Conservation (phyloP, 2,797 vertebrate species). For the Anableps anableps region DNA sequence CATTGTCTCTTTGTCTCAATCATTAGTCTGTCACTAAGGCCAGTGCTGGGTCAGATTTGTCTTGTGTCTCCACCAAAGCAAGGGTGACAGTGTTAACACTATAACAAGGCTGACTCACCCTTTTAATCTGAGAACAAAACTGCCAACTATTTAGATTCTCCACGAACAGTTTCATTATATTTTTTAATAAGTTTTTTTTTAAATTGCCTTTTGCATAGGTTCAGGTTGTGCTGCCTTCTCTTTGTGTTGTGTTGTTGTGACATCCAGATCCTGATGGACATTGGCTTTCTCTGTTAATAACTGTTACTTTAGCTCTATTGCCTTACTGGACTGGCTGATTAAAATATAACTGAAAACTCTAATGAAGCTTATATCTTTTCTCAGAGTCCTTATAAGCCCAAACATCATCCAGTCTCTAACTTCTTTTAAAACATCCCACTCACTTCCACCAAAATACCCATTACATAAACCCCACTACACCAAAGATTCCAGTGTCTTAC, state of each 20-base stretch:
- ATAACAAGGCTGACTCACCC: constrained; percentile 56
- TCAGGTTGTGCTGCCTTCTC: neutral
- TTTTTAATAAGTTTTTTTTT: constrained; percentile 42
- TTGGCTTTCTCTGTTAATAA: constrained; percentile 66
- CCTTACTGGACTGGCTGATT: constrained; percentile 67
- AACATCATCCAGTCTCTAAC: constrained; percentile 31
- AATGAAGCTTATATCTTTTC: constrained; percentile 68
- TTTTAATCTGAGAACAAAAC: constrained; percentile 49
- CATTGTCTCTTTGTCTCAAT: constrained; percentile 60
- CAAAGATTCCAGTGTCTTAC: constrained; percentile 23
- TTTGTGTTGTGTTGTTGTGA: constrained; percentile 20
- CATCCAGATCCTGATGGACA: constrained; percentile 50
- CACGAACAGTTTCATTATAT: constrained; percentile 45
- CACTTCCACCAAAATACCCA: neutral
- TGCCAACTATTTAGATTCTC: constrained; percentile 49
- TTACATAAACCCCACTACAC: constrained; percentile 1
- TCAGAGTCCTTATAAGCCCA: constrained; percentile 45
- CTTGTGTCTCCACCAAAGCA: constrained; percentile 51
- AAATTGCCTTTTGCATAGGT: neutral
- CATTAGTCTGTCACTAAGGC: constrained; percentile 37
- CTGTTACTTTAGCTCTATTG: constrained; percentile 65
- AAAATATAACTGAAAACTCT: constrained; percentile 67
- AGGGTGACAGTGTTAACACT: constrained; percentile 73
- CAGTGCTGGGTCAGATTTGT: constrained; percentile 55
- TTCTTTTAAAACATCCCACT: constrained; percentile 12